Percentiles rank a stretch among this genome's conserved stretches.
These are phyloP conservation scores for Xestobium rufovillosum DNA, from an alignment of 2,888 invertebrate genomes.

Conservation along the genomic window DNA sequence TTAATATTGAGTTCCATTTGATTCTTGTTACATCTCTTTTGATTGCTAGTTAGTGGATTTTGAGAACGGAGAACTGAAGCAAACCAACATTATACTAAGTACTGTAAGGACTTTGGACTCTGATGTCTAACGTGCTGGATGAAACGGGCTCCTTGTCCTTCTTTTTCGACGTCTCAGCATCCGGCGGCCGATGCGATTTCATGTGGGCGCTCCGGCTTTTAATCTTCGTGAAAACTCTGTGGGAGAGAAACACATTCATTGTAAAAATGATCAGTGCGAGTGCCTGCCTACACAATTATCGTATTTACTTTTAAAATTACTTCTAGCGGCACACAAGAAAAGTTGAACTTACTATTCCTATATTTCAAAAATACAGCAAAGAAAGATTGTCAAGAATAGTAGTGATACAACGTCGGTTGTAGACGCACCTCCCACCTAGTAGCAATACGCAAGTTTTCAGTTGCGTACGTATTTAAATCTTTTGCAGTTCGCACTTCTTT, in stretches of 20 bases:
- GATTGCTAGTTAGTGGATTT: too few relatives aligned
- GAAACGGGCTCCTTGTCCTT: conserved; percentile 23
- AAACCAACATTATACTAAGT: too few relatives aligned
- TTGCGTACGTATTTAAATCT: too few relatives aligned
- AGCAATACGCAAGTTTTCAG: too few relatives aligned
- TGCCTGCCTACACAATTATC: neutral
- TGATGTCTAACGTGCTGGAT: conserved; percentile 6
- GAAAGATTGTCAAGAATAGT: too few relatives aligned
- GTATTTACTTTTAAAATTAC: neutral
- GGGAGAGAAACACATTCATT: conserved; percentile 24
- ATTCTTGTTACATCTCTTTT: conserved; percentile 4
- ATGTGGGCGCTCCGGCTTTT: conserved; percentile 99
- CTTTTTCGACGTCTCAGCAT: conserved; percentile 56
- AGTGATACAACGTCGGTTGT: too few relatives aligned
- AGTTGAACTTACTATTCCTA: too few relatives aligned
- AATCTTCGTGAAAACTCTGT: conserved; percentile 94
- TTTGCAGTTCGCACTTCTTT: too few relatives aligned
- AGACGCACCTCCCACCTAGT: too few relatives aligned
- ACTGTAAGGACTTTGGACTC: conserved; percentile 40
- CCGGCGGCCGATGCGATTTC: conserved; percentile 94
- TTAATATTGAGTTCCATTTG: conserved; percentile 1
- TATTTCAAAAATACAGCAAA: too few relatives aligned
- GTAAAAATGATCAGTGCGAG: neutral
- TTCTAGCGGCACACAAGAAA: too few relatives aligned
- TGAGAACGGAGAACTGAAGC: too few relatives aligned